Conservation (phyloP, 2,797 vertebrate species). For the Paedocypris micromegethes region DNA sequence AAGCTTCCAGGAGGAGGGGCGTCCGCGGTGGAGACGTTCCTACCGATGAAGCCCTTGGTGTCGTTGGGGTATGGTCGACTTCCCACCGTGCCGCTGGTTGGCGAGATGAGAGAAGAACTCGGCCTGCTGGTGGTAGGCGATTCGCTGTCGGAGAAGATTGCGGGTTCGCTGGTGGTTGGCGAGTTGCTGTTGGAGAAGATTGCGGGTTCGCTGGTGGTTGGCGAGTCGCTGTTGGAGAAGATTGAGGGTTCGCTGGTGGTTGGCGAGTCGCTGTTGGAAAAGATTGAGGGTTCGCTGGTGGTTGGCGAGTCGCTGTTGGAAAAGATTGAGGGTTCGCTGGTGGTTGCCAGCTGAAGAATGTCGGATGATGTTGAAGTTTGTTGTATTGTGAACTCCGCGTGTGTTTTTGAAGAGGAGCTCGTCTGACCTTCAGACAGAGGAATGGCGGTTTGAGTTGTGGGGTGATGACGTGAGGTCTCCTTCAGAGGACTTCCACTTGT, state of each 20-base stretch:
- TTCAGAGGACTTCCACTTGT: too few species aligned
- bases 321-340: conserved; percentile 1
- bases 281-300: conserved; percentile 1
- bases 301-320: conserved; percentile 9
- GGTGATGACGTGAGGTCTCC: too few species aligned
- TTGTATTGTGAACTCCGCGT: too few species aligned
- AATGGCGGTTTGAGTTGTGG: too few species aligned
- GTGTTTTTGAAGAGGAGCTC: too few species aligned
- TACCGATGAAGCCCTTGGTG: conserved; percentile 68
- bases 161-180: neutral
- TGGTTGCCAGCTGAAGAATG: neutral
- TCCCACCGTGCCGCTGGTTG: conserved; percentile 55
- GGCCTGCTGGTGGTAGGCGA: conserved; percentile 24
- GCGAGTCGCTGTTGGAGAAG: conserved; percentile 19
- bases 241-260: neutral
- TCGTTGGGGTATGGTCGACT: conserved; percentile 73
- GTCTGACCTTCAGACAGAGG: too few species aligned
- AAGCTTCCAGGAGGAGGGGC: conserved; percentile 46
- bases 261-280: neutral
- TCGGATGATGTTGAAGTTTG: too few species aligned
- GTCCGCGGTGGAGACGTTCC: conserved; percentile 65
- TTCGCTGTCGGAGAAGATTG: neutral
- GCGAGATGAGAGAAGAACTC: conserved; percentile 40
- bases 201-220: neutral
- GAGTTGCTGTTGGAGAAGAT: neutral